phyloP scores from a whole-genome alignment of 2,113 vertebrate genomes.

The Passer montanus region DNA sequence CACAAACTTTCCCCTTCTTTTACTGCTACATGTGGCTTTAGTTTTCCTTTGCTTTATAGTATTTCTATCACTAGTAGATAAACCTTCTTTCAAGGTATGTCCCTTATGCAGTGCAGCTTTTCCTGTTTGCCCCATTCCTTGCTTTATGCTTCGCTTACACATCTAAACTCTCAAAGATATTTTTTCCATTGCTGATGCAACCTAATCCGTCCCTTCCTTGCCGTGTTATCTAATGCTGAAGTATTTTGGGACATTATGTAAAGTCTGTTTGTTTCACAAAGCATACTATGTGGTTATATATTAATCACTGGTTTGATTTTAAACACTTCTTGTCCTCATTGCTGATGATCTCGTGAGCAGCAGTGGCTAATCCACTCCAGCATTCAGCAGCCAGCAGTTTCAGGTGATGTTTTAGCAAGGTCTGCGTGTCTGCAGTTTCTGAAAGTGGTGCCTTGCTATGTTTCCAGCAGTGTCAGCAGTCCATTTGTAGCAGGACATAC shows the following conservation, averaged over 20 bases:
- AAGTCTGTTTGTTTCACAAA: slow-evolving; percentile 16
- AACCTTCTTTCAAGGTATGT: not conserved
- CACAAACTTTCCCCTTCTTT: not conserved
- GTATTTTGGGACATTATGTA: slow-evolving; percentile 13
- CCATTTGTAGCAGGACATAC: not conserved
- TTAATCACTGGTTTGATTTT: slow-evolving; percentile 11
- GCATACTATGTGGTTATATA: not conserved
- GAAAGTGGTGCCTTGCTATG: not conserved
- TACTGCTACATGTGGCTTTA: not conserved
- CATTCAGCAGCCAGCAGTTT: not conserved
- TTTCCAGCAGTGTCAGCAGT: slow-evolving; percentile 42
- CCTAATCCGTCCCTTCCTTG: not conserved
- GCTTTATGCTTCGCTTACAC: not conserved
- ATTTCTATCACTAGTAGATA: not conserved
- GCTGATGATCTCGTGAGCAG: not conserved
- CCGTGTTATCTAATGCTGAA: slow-evolving; percentile 19
- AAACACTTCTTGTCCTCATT: not conserved
- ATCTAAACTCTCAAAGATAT: not conserved
- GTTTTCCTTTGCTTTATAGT: not conserved
- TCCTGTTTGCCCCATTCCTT: not conserved
- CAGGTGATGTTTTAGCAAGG: not conserved
- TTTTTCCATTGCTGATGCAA: slow-evolving; percentile 28
- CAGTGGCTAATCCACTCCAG: not conserved
- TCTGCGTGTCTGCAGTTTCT: not conserved
- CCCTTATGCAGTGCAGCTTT: not conserved